These are phyloP conservation scores for Hoplias malabaricus DNA, from an alignment of 2,113 vertebrate species.

Conservation along the genomic window DNA sequence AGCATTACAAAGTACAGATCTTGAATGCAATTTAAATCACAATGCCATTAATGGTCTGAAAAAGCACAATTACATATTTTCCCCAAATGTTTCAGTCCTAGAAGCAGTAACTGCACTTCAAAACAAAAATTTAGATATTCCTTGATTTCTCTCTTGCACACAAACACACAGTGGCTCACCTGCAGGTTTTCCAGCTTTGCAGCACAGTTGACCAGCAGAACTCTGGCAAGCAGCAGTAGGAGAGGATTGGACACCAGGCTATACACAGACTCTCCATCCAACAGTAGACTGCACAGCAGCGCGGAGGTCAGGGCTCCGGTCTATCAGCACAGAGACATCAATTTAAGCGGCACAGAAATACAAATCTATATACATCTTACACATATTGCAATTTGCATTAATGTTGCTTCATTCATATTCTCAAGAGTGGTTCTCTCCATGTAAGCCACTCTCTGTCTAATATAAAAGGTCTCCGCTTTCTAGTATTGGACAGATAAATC, in stretches of 20 bases:
- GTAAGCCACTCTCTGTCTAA: slow-evolving; percentile 4
- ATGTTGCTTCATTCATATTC: neutral
- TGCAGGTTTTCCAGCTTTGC: slow-evolving; percentile 79
- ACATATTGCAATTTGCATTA: neutral
- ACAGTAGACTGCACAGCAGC: slow-evolving; percentile 75
- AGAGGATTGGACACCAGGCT: slow-evolving; percentile 82
- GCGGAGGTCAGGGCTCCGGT: slow-evolving; percentile 61
- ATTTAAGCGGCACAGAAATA: neutral
- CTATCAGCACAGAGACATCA: slow-evolving; percentile 59
- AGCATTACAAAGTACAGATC: too few relatives aligned
- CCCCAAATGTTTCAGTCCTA: too few relatives aligned
- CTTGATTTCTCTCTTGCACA: neutral
- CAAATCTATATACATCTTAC: neutral
- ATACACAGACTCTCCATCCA: slow-evolving; percentile 93
- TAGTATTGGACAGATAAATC: slow-evolving; percentile 58
- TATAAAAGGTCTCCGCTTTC: neutral
- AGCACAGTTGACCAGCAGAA: slow-evolving; percentile 80
- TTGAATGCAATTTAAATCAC: too few relatives aligned
- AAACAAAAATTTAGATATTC: too few relatives aligned
- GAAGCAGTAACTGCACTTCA: too few relatives aligned
- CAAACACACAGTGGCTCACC: slow-evolving; percentile 68
- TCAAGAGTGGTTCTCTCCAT: neutral
- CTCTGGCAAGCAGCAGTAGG: slow-evolving; percentile 82
- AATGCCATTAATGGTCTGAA: too few relatives aligned
- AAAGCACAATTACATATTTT: too few relatives aligned